Evolutionary conservation across 2,113 vertebrate genomes (phyloP).

Genomic region (Chrysochloris asiatica): DNA sequence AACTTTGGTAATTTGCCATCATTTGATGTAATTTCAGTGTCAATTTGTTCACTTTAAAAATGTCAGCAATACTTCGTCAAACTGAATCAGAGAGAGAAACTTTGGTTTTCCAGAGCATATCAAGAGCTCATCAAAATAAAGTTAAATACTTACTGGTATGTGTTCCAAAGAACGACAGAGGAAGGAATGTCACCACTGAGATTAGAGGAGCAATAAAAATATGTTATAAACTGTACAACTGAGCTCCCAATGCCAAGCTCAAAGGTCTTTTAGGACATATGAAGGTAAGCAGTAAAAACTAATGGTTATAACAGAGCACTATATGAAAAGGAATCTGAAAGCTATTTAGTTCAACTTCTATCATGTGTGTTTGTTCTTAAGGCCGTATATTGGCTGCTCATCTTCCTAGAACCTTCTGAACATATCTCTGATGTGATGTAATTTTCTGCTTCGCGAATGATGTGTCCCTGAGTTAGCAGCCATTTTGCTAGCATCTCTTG

Average conservation of each 20-base stretch:
- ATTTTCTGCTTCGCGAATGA: neutral
- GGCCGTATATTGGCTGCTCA: too few relatives aligned
- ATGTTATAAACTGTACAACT: neutral
- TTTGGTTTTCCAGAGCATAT: neutral
- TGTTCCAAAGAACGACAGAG: neutral
- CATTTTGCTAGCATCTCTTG: neutral
- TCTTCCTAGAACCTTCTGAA: neutral
- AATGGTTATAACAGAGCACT: neutral
- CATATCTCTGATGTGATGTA: neutral
- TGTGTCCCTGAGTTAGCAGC: neutral
- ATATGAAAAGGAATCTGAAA: neutral
- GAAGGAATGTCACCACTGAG: neutral
- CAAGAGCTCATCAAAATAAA: slow-evolving; percentile 1
- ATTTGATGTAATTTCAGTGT: slow-evolving; percentile 60
- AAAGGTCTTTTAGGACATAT: neutral
- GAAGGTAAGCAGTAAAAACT: neutral
- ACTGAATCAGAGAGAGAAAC: slow-evolving; percentile 27
- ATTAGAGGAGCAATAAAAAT: neutral
- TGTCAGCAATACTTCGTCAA: slow-evolving; percentile 42
- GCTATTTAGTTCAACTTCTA: neutral
- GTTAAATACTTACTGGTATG: neutral
- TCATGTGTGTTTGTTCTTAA: neutral
- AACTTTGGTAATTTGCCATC: slow-evolving; percentile 51
- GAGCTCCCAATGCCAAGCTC: neutral
- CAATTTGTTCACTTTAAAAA: slow-evolving; percentile 62